These are phyloP conservation scores for Peromyscus melanophrys DNA, from an alignment of 2,797 vertebrate species.

Conservation along the genomic window DNA sequence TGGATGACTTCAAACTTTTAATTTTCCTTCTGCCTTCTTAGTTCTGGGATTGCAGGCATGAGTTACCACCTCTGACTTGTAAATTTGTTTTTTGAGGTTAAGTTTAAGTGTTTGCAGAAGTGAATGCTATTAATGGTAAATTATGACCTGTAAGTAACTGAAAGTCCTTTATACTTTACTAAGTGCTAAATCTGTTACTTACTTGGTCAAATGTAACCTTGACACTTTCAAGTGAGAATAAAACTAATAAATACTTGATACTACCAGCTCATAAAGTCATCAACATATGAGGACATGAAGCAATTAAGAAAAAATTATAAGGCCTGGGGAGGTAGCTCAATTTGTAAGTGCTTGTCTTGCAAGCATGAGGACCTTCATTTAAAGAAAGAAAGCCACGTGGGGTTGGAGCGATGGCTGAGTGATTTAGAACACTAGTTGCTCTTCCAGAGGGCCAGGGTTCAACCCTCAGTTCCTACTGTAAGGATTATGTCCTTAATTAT, in stretches of 20 bases:
- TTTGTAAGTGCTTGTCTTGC: not conserved
- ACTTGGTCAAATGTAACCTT: not conserved
- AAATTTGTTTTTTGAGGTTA: slow-evolving; percentile 10
- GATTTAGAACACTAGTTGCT: not conserved
- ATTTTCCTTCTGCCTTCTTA: not conserved
- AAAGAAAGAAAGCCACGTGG: not conserved
- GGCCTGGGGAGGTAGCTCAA: not conserved
- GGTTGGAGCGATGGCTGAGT: not conserved
- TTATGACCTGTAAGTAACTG: not conserved
- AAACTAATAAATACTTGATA: not conserved
- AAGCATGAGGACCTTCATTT: not conserved
- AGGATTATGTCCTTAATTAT: no score
- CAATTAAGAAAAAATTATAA: not conserved
- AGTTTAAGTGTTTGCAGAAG: slow-evolving; percentile 28
- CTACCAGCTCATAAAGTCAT: not conserved
- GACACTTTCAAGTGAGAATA: not conserved
- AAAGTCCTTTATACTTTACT: not conserved
- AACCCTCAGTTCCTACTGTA: not conserved
- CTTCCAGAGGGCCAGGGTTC: not conserved
- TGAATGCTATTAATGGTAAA: not conserved
- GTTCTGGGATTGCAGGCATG: not conserved
- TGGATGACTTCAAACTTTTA: not conserved
- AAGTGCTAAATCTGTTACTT: slow-evolving; percentile 37
- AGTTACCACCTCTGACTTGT: not conserved
- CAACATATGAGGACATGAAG: not conserved